phyloP scores from a whole-genome alignment of 2,888 invertebrate species.

The Liposcelis brunnea region DNA sequence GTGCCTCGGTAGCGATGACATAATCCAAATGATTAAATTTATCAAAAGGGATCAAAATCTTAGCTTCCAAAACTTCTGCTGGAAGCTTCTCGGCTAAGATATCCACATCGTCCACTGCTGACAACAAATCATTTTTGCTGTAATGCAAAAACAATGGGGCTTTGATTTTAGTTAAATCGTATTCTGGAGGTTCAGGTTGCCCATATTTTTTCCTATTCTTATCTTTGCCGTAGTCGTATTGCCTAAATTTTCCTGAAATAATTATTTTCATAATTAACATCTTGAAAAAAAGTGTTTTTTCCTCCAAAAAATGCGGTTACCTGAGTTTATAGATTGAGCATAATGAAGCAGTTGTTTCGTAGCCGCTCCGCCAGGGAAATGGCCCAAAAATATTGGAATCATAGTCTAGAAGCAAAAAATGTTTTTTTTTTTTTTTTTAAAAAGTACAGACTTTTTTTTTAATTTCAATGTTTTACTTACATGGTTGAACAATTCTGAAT shows the following conservation, averaged over 20 bases:
- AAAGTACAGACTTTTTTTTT: too few species aligned
- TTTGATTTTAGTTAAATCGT: constrained; percentile 35
- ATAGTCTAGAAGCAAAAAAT: constrained; percentile 34
- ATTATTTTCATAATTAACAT: too few species aligned
- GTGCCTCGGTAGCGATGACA: constrained; percentile 15
- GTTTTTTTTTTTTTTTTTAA: too few species aligned
- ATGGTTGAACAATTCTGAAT: constrained; percentile 34
- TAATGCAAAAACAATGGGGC: constrained; percentile 46
- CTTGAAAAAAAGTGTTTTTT: too few species aligned
- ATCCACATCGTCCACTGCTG: constrained; percentile 23
- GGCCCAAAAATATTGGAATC: constrained; percentile 48
- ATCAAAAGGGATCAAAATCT: constrained; percentile 6
- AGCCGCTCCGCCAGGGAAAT: constrained; percentile 51
- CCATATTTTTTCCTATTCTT: constrained; percentile 37
- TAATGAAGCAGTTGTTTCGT: constrained; percentile 54
- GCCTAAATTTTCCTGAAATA: constrained; percentile 24
- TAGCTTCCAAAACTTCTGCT: background rate
- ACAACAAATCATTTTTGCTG: constrained; percentile 44
- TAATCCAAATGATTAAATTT: constrained; percentile 18
- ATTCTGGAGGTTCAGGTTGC: constrained; percentile 33
- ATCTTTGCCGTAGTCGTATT: constrained; percentile 31
- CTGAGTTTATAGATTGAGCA: constrained; percentile 34
- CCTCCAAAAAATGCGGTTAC: too few species aligned
- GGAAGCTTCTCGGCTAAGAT: background rate
- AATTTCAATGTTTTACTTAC: too few species aligned